Evolutionary conservation across 2,888 invertebrate species (phyloP).

Genomic region (Oeneis ivallda): DNA sequence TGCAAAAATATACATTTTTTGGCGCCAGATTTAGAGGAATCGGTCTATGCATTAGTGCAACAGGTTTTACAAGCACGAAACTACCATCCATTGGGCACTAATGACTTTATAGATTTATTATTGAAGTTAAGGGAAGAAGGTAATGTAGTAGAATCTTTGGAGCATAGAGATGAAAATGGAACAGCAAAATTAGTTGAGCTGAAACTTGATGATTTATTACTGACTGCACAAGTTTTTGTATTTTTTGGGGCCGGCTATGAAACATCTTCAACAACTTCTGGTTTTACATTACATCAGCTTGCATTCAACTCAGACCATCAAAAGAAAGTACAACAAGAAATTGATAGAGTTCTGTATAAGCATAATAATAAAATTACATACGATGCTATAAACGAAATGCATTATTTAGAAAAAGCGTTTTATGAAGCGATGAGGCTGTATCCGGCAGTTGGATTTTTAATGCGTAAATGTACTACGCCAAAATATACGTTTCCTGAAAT

Average conservation of each 20-base stretch:
- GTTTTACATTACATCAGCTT: conserved; percentile 72
- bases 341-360: conserved; percentile 63
- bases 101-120: conserved; percentile 71
- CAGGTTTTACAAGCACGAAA: conserved; percentile 59
- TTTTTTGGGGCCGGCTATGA: conserved; percentile 79
- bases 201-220: conserved; percentile 59
- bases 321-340: conserved; percentile 66
- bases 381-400: conserved; percentile 70
- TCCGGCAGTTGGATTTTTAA: conserved; percentile 66
- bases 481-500: conserved; percentile 69
- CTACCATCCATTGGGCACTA: conserved; percentile 61
- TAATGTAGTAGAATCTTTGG: conserved; percentile 66
- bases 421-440: conserved; percentile 71
- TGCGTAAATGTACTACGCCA: conserved; percentile 62
- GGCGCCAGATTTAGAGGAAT: conserved; percentile 56
- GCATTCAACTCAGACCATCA: conserved; percentile 73
- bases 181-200: conserved; percentile 57
- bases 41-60: conserved; percentile 56
- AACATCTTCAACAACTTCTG: conserved; percentile 76
- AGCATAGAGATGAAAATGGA: conserved; percentile 58
- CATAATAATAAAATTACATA: conserved; percentile 62
- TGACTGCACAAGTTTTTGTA: conserved; percentile 71
- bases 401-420: conserved; percentile 67
- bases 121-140: conserved; percentile 66
- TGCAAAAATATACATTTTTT: conserved; percentile 60